Conservation (phyloP, 2,888 invertebrate genomes). For the Sinohyriopsis cumingii region DNA sequence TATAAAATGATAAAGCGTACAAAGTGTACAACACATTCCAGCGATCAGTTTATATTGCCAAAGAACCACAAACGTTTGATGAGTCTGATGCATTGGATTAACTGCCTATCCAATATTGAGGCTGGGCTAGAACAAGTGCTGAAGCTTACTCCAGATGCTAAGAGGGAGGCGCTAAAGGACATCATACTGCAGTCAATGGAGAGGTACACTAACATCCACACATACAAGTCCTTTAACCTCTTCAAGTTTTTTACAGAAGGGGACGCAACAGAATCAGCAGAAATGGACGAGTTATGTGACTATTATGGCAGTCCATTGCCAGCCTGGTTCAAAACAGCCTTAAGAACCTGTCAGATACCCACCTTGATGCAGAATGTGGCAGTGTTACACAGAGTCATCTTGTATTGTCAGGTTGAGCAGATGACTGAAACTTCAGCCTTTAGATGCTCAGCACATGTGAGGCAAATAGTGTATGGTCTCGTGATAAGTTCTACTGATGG, state of each 20-base stretch:
- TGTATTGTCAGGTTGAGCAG: slow-evolving; percentile 62
- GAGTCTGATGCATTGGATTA: too few relatives aligned
- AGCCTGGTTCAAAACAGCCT: slow-evolving; percentile 79
- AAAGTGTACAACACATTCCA: too few relatives aligned
- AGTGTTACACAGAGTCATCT: slow-evolving; percentile 53
- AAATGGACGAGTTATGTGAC: slow-evolving; percentile 13
- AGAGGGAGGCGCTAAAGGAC: slow-evolving; percentile 38
- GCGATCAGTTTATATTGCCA: too few relatives aligned
- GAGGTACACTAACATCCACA: slow-evolving; percentile 51
- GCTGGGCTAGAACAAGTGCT: slow-evolving; percentile 68
- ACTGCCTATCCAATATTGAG: too few relatives aligned
- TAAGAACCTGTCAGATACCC: slow-evolving; percentile 78
- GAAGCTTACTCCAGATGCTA: slow-evolving; percentile 36
- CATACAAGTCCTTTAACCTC: slow-evolving; percentile 1
- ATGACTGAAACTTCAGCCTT: slow-evolving; percentile 47
- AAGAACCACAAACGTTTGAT: too few relatives aligned
- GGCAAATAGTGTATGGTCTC: slow-evolving; percentile 62
- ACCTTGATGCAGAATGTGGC: slow-evolving; percentile 76
- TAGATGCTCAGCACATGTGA: slow-evolving; percentile 45
- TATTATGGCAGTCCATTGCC: slow-evolving; percentile 70
- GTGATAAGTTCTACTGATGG: slow-evolving; percentile 2
- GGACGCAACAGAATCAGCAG: neutral
- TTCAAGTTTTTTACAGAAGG: neutral
- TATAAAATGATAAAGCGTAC: slow-evolving; percentile 11
- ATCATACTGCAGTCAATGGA: slow-evolving; percentile 54